Conservation (phyloP, 2,113 vertebrate genomes). For the Ramphastos sulfuratus region DNA sequence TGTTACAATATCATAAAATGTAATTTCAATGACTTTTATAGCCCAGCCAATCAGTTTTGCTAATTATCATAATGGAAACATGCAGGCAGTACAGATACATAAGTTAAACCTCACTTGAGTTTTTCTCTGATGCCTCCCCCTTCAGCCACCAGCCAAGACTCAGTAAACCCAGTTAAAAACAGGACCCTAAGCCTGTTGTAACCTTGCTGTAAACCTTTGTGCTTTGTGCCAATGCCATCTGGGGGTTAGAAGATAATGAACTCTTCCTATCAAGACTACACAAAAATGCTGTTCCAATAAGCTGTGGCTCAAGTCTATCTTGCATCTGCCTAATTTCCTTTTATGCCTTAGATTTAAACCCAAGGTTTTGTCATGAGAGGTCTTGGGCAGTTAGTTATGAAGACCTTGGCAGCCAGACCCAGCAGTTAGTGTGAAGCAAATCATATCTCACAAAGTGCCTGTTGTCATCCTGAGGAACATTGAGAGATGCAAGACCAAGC, state of each 20-base stretch:
- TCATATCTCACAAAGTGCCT: constrained; percentile 15
- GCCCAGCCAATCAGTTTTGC: neutral
- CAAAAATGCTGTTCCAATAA: constrained; percentile 23
- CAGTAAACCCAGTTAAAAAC: neutral
- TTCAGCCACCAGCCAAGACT: neutral
- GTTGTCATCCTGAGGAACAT: neutral
- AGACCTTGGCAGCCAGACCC: neutral
- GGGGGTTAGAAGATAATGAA: constrained; percentile 46
- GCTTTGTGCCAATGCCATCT: constrained; percentile 1
- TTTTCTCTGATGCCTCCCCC: neutral
- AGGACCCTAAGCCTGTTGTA: neutral
- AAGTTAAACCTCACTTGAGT: neutral
- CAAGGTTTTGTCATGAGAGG: neutral
- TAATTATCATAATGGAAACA: neutral
- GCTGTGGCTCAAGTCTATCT: neutral
- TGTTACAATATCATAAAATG: neutral
- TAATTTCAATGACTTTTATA: neutral
- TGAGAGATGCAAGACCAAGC: neutral
- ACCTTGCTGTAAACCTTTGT: neutral
- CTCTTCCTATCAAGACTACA: constrained; percentile 25
- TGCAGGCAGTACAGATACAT: neutral
- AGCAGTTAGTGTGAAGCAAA: constrained; percentile 37
- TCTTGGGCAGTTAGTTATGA: neutral
- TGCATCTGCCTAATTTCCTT: constrained; percentile 34
- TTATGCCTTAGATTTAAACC: neutral